Evolutionary conservation across 1,140 invertebrate genomes (phyloP).

Genomic region (Drosophila pseudoananassae): DNA sequence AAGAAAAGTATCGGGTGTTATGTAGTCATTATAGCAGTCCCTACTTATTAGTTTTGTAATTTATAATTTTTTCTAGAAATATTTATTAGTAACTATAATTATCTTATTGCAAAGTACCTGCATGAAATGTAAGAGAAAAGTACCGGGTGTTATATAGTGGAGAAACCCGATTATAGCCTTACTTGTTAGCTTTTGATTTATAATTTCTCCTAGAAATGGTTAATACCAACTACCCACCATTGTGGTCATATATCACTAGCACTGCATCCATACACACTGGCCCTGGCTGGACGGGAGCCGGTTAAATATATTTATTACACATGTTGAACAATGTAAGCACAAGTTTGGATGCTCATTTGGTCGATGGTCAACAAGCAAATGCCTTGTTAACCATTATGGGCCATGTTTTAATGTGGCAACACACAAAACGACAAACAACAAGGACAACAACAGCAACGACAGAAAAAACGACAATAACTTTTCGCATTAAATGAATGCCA

Average conservation of each 20-base stretch:
- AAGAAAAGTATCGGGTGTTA: too few species aligned
- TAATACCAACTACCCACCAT: too few species aligned
- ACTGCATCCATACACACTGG: not conserved
- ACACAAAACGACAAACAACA: slow-evolving; percentile 36
- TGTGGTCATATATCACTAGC: not conserved
- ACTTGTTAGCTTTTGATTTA: too few species aligned
- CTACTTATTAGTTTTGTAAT: too few species aligned
- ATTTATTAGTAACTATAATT: too few species aligned
- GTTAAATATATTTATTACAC: slow-evolving; percentile 78
- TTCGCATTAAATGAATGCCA: slow-evolving; percentile 68
- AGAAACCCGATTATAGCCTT: too few species aligned
- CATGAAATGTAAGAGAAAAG: too few species aligned
- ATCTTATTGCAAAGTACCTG: too few species aligned
- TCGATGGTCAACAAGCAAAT: slow-evolving; percentile 76
- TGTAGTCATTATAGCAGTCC: too few species aligned
- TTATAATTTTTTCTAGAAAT: too few species aligned
- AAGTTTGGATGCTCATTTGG: slow-evolving; percentile 73
- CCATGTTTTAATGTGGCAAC: slow-evolving; percentile 77
- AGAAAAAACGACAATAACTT: slow-evolving; percentile 70
- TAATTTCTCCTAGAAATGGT: too few species aligned
- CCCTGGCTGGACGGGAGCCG: slow-evolving; percentile 1
- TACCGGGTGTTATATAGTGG: too few species aligned
- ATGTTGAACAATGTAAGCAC: slow-evolving; percentile 79
- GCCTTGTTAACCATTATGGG: slow-evolving; percentile 81
- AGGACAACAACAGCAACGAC: slow-evolving; percentile 27